phyloP scores from a whole-genome alignment of 2,113 vertebrate species.

The Rhineura floridana region DNA sequence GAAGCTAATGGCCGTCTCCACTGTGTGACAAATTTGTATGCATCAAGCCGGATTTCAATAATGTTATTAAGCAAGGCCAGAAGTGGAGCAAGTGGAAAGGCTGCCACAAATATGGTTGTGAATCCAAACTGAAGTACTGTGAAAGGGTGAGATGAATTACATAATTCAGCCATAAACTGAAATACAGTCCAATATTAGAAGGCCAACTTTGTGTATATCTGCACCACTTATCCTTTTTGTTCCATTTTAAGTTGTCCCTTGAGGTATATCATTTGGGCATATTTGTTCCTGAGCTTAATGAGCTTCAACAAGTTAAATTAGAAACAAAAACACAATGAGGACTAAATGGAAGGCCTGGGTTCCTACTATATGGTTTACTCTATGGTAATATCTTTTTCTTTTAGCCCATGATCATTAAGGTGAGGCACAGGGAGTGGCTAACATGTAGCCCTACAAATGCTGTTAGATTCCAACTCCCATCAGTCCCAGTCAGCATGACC shows the following conservation, averaged over 20 bases:
- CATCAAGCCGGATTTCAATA: slow-evolving; percentile 95
- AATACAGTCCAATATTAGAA: neutral
- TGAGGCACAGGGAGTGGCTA: neutral
- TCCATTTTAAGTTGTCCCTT: neutral
- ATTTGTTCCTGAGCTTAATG: neutral
- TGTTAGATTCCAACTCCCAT: too few relatives aligned
- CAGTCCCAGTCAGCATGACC: too few relatives aligned
- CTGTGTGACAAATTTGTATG: slow-evolving; percentile 97
- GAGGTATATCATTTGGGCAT: neutral
- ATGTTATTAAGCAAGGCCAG: slow-evolving; percentile 95
- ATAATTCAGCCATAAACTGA: neutral
- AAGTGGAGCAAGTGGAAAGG: slow-evolving; percentile 94
- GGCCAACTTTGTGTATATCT: neutral
- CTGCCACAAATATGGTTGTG: slow-evolving; percentile 97
- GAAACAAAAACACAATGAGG: neutral
- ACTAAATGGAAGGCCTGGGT: neutral
- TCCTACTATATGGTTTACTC: neutral
- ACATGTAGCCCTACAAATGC: too few relatives aligned
- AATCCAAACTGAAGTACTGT: slow-evolving; percentile 96
- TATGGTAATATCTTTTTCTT: neutral
- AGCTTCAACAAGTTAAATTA: neutral
- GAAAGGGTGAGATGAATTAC: neutral
- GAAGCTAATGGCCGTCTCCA: slow-evolving; percentile 93
- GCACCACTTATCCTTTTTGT: neutral
- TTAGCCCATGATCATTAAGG: neutral